Evolutionary conservation across 2,113 vertebrate species (phyloP).

Genomic region (Lycocorax pyrrhopterus): DNA sequence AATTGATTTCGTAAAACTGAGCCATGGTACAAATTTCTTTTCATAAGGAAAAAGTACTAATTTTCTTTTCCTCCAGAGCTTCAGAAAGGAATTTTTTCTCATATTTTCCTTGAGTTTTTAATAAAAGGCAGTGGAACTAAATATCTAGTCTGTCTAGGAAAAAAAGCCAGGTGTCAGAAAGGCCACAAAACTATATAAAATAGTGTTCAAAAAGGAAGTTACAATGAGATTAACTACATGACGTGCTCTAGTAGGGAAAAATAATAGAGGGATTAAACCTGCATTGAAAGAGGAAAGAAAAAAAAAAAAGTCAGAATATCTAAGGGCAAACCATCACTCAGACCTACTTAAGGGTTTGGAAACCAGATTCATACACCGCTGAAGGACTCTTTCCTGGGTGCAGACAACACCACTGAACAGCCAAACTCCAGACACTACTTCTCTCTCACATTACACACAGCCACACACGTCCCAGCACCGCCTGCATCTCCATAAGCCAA

Average conservation of each 20-base stretch:
- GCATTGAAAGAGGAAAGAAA: not conserved
- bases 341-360: not conserved
- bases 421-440: not conserved
- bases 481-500: fast-evolving
- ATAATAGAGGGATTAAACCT: not conserved
- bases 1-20: not conserved
- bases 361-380: not conserved
- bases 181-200: not conserved
- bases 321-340: not conserved
- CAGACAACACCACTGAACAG: not conserved
- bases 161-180: not conserved
- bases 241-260: not conserved
- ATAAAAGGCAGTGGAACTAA: constrained; percentile 21
- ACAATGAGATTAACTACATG: not conserved
- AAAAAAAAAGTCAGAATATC: not conserved
- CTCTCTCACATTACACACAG: not conserved
- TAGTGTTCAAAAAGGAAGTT: not conserved
- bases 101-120: not conserved
- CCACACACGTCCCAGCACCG: not conserved
- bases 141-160: not conserved
- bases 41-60: not conserved
- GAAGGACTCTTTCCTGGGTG: not conserved
- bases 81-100: not conserved
- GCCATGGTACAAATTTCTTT: not conserved
- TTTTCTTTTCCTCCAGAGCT: not conserved